A percentile compares a stretch with the other conserved stretches of the same genome.
Conservation (phyloP, 2,797 vertebrate species). For the Lates japonicus region DNA sequence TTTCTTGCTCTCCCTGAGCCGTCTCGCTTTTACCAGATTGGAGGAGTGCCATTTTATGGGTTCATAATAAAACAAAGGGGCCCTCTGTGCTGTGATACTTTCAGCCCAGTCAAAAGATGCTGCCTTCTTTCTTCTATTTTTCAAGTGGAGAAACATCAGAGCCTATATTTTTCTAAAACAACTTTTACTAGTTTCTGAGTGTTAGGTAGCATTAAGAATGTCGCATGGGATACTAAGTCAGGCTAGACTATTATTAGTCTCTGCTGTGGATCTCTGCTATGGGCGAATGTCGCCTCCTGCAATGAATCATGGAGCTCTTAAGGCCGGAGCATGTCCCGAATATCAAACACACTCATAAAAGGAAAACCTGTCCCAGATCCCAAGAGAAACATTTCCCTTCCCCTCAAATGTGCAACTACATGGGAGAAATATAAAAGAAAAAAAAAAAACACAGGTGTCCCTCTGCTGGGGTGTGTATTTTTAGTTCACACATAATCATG, state of each 20-base stretch:
- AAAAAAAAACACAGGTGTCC: slow-evolving; percentile 58
- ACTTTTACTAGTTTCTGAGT: slow-evolving; percentile 81
- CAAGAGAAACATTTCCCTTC: slow-evolving; percentile 79
- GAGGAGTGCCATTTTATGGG: slow-evolving; percentile 61
- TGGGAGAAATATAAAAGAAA: slow-evolving; percentile 67
- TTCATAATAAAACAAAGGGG: slow-evolving; percentile 75
- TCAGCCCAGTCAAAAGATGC: slow-evolving; percentile 61
- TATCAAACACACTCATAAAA: slow-evolving; percentile 89
- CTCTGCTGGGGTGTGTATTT: slow-evolving; percentile 46
- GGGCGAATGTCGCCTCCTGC: slow-evolving; percentile 82
- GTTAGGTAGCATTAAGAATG: slow-evolving; percentile 77
- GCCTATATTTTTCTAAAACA: slow-evolving; percentile 70
- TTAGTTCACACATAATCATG: slow-evolving; percentile 61
- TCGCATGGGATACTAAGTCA: slow-evolving; percentile 82
- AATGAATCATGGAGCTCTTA: slow-evolving; percentile 89
- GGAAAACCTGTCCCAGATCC: slow-evolving; percentile 88
- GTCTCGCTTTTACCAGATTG: slow-evolving; percentile 53
- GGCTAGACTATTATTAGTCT: slow-evolving; percentile 86
- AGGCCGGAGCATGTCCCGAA: slow-evolving; percentile 87
- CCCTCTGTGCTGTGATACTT: slow-evolving; percentile 68
- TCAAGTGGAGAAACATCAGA: slow-evolving; percentile 56
- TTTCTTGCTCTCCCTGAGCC: slow-evolving; percentile 27
- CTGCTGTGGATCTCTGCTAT: slow-evolving; percentile 82
- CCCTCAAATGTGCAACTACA: slow-evolving; percentile 69
- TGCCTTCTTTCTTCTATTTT: slow-evolving; percentile 63